A percentile compares a stretch with the other conserved stretches of the same genome.
These are phyloP conservation scores for Girardinus metallicus DNA, from an alignment of 2,797 vertebrate species.

Conservation along the genomic window DNA sequence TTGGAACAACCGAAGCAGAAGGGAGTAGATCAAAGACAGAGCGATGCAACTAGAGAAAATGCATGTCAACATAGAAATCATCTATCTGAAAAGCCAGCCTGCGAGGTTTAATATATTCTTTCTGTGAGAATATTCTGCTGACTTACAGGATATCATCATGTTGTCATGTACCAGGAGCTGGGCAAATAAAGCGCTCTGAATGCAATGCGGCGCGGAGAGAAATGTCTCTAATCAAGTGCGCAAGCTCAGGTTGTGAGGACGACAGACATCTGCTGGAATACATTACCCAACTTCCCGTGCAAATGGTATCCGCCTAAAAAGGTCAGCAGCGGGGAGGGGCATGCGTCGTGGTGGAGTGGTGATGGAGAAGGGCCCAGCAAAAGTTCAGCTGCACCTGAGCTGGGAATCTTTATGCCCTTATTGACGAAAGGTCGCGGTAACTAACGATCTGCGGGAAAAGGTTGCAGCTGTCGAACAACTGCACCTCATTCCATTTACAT, in stretches of 20 bases:
- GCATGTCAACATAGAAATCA: not conserved
- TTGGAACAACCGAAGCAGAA: not conserved
- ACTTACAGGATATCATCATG: conserved; percentile 38
- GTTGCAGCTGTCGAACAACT: conserved; percentile 60
- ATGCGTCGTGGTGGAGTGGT: conserved; percentile 33
- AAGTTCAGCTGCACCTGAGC: conserved; percentile 67
- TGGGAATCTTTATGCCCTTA: conserved; percentile 55
- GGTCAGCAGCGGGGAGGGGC: conserved; percentile 64
- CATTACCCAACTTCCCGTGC: conserved; percentile 62
- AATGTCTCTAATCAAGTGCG: conserved; percentile 55
- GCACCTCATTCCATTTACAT: conserved; percentile 61
- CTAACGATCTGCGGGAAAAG: conserved; percentile 70
- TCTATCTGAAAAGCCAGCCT: not conserved
- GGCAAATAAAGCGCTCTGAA: conserved; percentile 30
- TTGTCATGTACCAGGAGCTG: conserved; percentile 19
- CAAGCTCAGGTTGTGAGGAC: conserved; percentile 28
- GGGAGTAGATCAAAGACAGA: not conserved
- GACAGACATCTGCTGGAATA: conserved; percentile 65
- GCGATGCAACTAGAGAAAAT: not conserved
- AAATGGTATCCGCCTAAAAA: conserved; percentile 65
- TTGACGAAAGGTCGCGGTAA: conserved; percentile 77
- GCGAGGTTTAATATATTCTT: conserved; percentile 13
- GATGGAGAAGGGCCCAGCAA: conserved; percentile 61
- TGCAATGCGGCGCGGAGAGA: conserved; percentile 18
- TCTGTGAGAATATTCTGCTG: conserved; percentile 31